Base-by-base conservation (phyloP, 2,113 vertebrate genomes). In the Notarius quadriscutis region DNA sequence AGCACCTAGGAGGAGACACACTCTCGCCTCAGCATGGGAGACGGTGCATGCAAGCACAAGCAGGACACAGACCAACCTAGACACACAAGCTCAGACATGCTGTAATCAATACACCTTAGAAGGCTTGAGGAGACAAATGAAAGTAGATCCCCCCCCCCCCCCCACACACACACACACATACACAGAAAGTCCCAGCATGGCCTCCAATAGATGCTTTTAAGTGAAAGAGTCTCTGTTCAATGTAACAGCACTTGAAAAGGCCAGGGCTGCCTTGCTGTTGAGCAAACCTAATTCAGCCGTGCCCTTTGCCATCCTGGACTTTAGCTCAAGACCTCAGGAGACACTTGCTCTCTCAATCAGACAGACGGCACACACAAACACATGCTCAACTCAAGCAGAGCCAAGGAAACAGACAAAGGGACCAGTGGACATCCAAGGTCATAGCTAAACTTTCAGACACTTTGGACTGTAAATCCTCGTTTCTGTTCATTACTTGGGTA, bases 161-260 rank as follows among this genome's bases (percentile, higher is more conserved):
- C 48, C 74, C 55, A 75, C 5, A 63, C 62, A 41, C 86, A 34
- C 18, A 58, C 53, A 14, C 67, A 74, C 17, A 60, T 27, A 72
- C 30, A 41, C 51, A 8, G 48, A 78, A 50, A 71, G 77, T 55
- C 60, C 51, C 69, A 18, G 81, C 63, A 62, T 30, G 57, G 71
- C 48, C 25, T 58, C 25, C 50, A 55, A 51, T 58, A 18, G 34
- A 82, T 27, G 65, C 78, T 72, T 87, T 84, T 62, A 78, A 88
- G 89, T 77, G 78, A 79, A 79, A 67, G 60, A 85, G 85, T n/a
- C 80, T 69, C 30, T 55, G 84, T 90, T 88, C 58, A 84, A 3
- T 78, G 84, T 87, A 90, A 90, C 80, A 85, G 87, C 84, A 82
- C 84, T 87, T 90, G 87, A 90, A 90, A 90, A 90, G 87, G 89